Evolutionary conservation across 2,113 vertebrate genomes (phyloP).

Genomic region (Sakesphorus luctuosus): DNA sequence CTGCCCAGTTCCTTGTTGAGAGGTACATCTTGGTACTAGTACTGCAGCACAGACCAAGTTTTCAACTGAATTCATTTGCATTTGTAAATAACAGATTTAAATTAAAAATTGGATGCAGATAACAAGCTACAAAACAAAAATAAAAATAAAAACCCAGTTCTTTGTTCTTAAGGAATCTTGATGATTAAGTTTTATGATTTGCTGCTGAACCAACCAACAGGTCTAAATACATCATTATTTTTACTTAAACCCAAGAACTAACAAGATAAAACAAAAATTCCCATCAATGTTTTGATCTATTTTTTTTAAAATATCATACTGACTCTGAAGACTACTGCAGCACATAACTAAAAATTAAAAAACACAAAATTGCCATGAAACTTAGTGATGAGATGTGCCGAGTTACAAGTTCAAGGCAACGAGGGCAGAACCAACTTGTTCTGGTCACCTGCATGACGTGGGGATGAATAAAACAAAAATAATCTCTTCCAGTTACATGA

Average conservation of each 20-base stretch:
- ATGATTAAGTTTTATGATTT: not conserved
- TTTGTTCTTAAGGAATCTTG: not conserved
- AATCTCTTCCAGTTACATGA: not conserved
- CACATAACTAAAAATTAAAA: not conserved
- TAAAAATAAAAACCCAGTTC: not conserved
- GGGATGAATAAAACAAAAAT: not conserved
- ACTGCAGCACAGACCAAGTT: not conserved
- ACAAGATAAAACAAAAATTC: not conserved
- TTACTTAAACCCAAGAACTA: not conserved
- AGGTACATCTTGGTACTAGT: not conserved
- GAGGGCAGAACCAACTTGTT: not conserved
- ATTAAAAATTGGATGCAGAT: not conserved
- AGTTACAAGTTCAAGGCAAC: not conserved
- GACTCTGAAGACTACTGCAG: not conserved
- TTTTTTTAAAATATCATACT: not conserved
- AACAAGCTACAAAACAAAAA: not conserved
- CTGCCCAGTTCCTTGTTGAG: not conserved
- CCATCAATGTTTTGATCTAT: not conserved
- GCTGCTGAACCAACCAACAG: not conserved
- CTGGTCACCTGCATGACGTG: not conserved
- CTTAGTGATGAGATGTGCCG: not conserved
- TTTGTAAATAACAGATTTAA: conserved; percentile 1
- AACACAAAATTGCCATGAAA: not conserved
- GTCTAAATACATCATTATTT: not conserved
- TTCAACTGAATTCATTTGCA: not conserved